Evolutionary conservation across 1,140 invertebrate species (phyloP), one percentile per base, ranked within the genome.

Genomic region (Drosophila ogumai): DNA sequence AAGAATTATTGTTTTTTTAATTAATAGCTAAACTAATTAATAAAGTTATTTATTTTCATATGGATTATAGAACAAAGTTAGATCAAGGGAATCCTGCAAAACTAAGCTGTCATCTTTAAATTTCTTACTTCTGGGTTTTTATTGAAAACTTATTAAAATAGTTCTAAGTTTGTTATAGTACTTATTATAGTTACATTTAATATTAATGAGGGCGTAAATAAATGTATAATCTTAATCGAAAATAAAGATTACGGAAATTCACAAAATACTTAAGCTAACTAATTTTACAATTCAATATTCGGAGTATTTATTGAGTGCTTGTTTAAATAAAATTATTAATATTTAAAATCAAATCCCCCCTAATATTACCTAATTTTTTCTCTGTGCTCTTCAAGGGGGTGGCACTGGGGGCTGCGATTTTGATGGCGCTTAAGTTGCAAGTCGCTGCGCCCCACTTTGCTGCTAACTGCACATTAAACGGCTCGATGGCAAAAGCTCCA

Each of bases 391-490:
- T 49, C 5, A 6, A 15, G 49, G 52, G 52, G 76, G 56, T 32
- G 22, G 13, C 13, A 19, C n/a, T 46, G 55, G 59, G 47, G 36
- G 43, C 61, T 60, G 43, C 59, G 54, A 58, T 81, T 65, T 57
- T 43, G 44, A 65, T 63, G 76, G 61, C 43, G 54, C 66, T 69
- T 67, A 67, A 69, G 66, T 69, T 36, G 71, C 59, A 74, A 71
- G 61, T 66, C 66, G 66, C 66, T 69, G 66, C 47, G 55, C 58
- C 71, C 66, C 82, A 82, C 58, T 79, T 76, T 81, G 71, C 75
- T 77, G 66, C 68, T 80, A 87, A 88, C 82, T 88, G 84, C 76
- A 88, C 79, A 88, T 87, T 87, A 87, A 82, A 82, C 68, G 73
- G 67, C 80, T 88, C 86, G 84, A 82, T 88, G 78, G 82, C 75